Base-by-base conservation (phyloP, 2,888 invertebrate species). In the Copidosoma aretas region DNA sequence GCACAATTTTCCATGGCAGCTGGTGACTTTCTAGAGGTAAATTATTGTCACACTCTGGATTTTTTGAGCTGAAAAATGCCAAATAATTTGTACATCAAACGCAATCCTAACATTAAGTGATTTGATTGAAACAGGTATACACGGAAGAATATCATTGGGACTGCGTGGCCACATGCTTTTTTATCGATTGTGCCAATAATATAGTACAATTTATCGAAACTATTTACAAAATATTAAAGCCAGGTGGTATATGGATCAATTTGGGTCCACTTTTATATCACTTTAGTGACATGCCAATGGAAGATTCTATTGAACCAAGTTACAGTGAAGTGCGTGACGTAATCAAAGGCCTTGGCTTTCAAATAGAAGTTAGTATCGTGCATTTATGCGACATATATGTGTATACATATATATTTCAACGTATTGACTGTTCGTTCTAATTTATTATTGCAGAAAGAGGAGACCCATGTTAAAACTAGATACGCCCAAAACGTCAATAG, bases 141-240 rank as follows among this genome's bases (percentile, higher is more conserved):
- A 90, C 87, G 1, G 88, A 88, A 52, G 78, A 85, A 54, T 89
- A 91, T 71, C 88, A 90, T 61, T 97, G 97, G 93, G 91, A 97
- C 79, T 96, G 95, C 81, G 91, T 99, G 0, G 94, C 95, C 0
- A 97, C 98, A 0, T 97, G 98, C 76, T 99, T 99, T 86, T 99
- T 99, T 84, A 94, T 99, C 66, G 99, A 99, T 85, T 99, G 99
- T 79, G 98, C 98, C 0, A 93, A 94, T 70, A 99, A 99, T 83
- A 91, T 98, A 21, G 92, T 98, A 4, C 92, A 93, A 78, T 98
- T 98, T 79, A 91, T 99, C 43, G 96, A 98, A 86, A 90, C 92
- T 59, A 98, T 98, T 81, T 93, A 91, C 84, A 88, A 89, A 77
- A 94, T 98, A 75, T 85, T 99, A 10, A 93, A 92, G 80, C 95